phyloP scores from a whole-genome alignment of 2,888 invertebrate species.

The Galerucella calmariensis region DNA sequence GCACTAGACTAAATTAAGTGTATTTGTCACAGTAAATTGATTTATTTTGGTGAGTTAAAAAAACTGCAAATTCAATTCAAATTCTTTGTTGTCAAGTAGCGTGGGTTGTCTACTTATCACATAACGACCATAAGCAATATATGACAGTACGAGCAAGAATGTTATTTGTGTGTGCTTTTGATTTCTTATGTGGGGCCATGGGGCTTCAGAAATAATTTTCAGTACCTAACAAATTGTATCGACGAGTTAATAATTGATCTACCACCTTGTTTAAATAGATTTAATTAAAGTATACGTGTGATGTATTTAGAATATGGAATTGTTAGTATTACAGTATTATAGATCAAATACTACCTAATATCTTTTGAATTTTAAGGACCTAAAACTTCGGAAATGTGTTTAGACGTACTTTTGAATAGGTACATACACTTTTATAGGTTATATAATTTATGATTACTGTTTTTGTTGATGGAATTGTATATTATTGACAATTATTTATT shows the following conservation, averaged over 20 bases:
- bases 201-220: too few species aligned
- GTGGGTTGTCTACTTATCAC: too few species aligned
- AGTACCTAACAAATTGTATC: not conserved
- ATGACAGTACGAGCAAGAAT: too few species aligned
- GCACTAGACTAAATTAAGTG: too few species aligned
- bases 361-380: constrained; percentile 17
- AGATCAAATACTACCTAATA: not conserved
- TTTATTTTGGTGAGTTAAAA: too few species aligned
- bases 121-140: too few species aligned
- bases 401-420: constrained; percentile 19
- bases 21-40: too few species aligned
- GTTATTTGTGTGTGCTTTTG: too few species aligned
- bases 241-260: not conserved
- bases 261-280: not conserved
- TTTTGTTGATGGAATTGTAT: constrained; percentile 52
- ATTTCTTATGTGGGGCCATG: too few species aligned
- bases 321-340: not conserved
- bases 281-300: not conserved
- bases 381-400: constrained; percentile 26
- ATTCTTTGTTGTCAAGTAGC: too few species aligned
- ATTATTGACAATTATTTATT: constrained; percentile 52
- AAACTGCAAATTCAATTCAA: too few species aligned
- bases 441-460: constrained; percentile 48
- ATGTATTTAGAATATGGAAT: not conserved
- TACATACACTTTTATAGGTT: constrained; percentile 39